A percentile compares a stretch with the other conserved stretches of the same genome.
These are phyloP conservation scores for Henricia sp. DNA, from an alignment of 53 echinoderm and acorn worm genomes.

Conservation along the genomic window DNA sequence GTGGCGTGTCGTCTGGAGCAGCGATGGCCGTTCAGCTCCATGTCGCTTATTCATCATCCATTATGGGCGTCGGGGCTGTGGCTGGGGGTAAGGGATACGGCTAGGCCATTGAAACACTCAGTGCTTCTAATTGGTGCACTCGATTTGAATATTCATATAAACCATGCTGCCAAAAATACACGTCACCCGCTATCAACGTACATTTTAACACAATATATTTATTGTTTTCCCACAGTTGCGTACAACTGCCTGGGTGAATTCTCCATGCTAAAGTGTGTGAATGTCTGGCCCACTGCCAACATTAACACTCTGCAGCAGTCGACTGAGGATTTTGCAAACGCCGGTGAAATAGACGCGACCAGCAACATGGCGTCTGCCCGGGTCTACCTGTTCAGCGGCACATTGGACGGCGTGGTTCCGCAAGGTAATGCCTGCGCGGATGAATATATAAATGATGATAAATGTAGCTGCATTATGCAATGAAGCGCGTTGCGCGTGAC, in stretches of 20 bases:
- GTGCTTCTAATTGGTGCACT: too few relatives aligned
- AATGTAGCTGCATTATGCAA: too few relatives aligned
- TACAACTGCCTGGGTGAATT: slow-evolving; percentile 72
- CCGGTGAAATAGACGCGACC: slow-evolving; percentile 64
- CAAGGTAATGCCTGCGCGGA: slow-evolving; percentile 51
- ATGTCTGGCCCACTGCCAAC: slow-evolving; percentile 60
- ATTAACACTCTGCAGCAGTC: slow-evolving; percentile 57
- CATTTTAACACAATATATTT: background rate
- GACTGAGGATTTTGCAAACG: slow-evolving; percentile 34
- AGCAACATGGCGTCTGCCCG: slow-evolving; percentile 59
- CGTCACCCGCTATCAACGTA: background rate
- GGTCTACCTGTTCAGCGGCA: slow-evolving; percentile 79
- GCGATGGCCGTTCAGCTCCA: slow-evolving; percentile 91
- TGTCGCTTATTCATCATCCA: slow-evolving; percentile 77
- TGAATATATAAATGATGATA: background rate
- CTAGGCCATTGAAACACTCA: background rate
- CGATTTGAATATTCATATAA: background rate
- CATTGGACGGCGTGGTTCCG: slow-evolving; percentile 60
- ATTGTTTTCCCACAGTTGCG: slow-evolving; percentile 59
- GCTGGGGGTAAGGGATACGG: slow-evolving; percentile 79
- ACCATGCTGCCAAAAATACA: background rate
- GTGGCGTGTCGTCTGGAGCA: slow-evolving; percentile 87
- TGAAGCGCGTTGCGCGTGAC: too few relatives aligned
- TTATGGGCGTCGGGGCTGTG: slow-evolving; percentile 93
- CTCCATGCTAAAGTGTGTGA: background rate